phyloP scores from a whole-genome alignment of 2,113 vertebrate species.

The Capricornis sumatraensis region DNA sequence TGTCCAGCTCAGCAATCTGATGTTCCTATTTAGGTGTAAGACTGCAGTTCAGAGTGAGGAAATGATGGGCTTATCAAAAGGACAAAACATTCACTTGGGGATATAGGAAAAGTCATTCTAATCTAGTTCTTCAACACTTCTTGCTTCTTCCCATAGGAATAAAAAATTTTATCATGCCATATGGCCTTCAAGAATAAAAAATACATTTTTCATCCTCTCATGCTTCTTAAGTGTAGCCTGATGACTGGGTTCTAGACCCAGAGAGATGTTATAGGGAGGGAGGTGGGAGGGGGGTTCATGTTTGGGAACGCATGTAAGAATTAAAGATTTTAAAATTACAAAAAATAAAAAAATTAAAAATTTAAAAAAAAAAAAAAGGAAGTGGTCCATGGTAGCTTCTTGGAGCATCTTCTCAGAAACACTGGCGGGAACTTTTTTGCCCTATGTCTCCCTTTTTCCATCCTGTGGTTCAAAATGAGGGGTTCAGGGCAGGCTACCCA shows the following conservation, averaged over 20 bases:
- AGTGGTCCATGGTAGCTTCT: neutral
- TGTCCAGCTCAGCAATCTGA: slow-evolving; percentile 61
- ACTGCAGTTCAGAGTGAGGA: slow-evolving; percentile 31
- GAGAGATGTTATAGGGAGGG: too few relatives aligned
- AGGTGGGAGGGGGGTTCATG: too few relatives aligned
- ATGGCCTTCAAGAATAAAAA: neutral
- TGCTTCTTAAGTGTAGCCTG: neutral
- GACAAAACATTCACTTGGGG: neutral
- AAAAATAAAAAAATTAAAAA: too few relatives aligned
- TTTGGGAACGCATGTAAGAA: too few relatives aligned
- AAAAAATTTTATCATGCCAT: neutral
- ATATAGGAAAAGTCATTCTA: neutral
- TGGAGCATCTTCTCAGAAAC: neutral
- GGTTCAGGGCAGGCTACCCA: neutral
- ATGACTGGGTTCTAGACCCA: neutral
- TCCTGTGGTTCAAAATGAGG: neutral
- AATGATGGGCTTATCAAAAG: slow-evolving; percentile 31
- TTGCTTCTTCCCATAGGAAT: neutral
- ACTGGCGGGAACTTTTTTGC: neutral
- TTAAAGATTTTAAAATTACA: too few relatives aligned
- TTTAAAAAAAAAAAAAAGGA: too few relatives aligned
- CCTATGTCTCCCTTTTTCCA: neutral
- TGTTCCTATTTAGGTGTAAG: slow-evolving; percentile 31
- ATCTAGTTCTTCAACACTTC: neutral
- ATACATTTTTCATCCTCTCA: neutral